Conservation (phyloP, 2,113 vertebrate genomes). For the Stomatorhinus ivindoensis region DNA sequence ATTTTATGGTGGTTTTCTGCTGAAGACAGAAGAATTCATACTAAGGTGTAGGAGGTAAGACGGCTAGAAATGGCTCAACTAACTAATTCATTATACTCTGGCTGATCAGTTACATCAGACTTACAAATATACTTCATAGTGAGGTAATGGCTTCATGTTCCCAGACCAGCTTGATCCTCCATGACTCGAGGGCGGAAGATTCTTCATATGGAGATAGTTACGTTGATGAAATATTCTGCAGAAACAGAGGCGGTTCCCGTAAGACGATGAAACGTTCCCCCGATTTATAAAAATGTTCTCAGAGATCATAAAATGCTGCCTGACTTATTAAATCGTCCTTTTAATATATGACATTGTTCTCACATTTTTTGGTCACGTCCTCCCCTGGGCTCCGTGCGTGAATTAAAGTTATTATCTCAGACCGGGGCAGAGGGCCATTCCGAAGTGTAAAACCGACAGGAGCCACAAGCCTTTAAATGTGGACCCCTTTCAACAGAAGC, state of each 20-base stretch:
- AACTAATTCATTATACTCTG: background rate
- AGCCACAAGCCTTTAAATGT: background rate
- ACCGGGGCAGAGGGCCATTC: background rate
- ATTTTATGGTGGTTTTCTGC: background rate
- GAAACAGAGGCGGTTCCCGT: background rate
- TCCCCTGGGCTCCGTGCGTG: background rate
- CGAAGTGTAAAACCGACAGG: background rate
- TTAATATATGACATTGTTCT: conserved; percentile 9
- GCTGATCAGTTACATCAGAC: background rate
- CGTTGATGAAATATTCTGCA: background rate
- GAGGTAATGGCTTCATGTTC: background rate
- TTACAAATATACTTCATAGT: background rate
- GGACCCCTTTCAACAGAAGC: background rate
- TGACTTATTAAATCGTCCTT: background rate
- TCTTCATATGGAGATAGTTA: conserved; percentile 9
- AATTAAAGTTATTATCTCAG: background rate
- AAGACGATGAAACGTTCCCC: background rate
- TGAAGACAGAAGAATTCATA: background rate
- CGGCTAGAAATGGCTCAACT: background rate
- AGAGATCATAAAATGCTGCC: conserved; percentile 5
- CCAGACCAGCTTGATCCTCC: no score
- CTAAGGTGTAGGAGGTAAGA: background rate
- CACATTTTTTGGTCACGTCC: background rate
- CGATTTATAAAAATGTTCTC: conserved; percentile 5
- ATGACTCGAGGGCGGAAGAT: conserved; percentile 24